A percentile compares a stretch with the other conserved stretches of the same genome.
Conservation (phyloP, 2,113 vertebrate species). For the Perognathus longimembris region DNA sequence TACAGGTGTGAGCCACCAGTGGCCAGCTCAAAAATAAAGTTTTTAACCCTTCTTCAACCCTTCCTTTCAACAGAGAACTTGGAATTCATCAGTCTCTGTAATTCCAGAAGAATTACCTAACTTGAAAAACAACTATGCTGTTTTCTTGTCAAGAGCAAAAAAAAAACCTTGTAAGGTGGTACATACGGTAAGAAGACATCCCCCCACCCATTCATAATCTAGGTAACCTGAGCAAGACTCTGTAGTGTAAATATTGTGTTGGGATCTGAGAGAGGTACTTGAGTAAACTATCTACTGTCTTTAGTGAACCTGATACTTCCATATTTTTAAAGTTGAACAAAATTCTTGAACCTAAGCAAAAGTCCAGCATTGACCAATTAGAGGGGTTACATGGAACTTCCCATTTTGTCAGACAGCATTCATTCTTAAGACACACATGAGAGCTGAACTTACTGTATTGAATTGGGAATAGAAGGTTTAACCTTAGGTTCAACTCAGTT, state of each 20-base stretch:
- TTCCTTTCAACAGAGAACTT: background rate
- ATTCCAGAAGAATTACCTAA: slow-evolving; percentile 49
- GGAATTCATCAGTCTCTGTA: slow-evolving; percentile 46
- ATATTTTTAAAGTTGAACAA: slow-evolving; percentile 34
- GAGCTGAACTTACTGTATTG: background rate
- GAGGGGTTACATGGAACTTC: background rate
- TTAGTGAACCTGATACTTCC: background rate
- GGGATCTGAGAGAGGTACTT: background rate
- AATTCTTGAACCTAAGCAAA: slow-evolving; percentile 5
- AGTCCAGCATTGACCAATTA: background rate
- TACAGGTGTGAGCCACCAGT: too few species aligned
- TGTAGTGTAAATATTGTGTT: background rate
- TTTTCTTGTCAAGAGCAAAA: slow-evolving; percentile 67
- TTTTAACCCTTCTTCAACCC: background rate
- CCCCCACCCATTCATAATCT: background rate
- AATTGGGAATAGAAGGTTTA: background rate
- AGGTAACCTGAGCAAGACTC: background rate
- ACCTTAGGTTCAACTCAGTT: background rate
- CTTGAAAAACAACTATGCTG: slow-evolving; percentile 48
- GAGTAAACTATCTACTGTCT: background rate
- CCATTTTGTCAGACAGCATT: background rate
- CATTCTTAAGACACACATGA: background rate
- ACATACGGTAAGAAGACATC: slow-evolving; percentile 60
- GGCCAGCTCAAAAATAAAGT: too few species aligned
- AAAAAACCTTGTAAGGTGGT: slow-evolving; percentile 53